Percentiles rank a stretch among this genome's conserved stretches.
phyloP scores from a whole-genome alignment of 2,888 invertebrate species.

The Spialia ferax region DNA sequence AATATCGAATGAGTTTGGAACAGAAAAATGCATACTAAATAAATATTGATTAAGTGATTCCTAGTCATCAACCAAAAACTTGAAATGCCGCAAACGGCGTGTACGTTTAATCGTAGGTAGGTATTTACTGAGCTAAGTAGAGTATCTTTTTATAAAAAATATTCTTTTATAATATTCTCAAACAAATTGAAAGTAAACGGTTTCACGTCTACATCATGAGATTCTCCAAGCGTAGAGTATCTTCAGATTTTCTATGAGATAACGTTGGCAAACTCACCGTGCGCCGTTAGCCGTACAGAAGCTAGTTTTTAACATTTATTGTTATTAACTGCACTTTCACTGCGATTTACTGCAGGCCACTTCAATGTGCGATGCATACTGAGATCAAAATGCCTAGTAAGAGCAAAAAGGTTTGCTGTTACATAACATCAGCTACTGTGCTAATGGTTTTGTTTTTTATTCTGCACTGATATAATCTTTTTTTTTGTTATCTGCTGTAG shows the following conservation, averaged over 20 bases:
- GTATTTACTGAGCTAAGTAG: too few species aligned
- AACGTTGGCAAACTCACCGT: conserved; percentile 30
- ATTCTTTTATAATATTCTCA: too few species aligned
- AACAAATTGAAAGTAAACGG: not conserved
- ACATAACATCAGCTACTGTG: conserved; percentile 24
- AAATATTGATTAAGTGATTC: not conserved
- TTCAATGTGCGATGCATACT: conserved; percentile 33
- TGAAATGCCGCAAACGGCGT: too few species aligned
- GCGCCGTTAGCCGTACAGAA: conserved; percentile 51
- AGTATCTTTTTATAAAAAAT: too few species aligned
- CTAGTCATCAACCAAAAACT: not conserved
- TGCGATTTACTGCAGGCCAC: conserved; percentile 47
- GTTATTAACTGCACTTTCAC: conserved; percentile 68
- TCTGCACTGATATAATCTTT: conserved; percentile 4
- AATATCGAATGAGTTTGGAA: not conserved
- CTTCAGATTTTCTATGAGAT: conserved; percentile 28
- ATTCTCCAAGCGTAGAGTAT: not conserved
- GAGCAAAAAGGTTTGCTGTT: conserved; percentile 29
- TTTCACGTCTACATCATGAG: not conserved
- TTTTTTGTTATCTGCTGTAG: not conserved
- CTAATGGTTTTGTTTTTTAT: conserved; percentile 16
- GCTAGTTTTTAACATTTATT: conserved; percentile 56
- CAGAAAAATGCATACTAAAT: not conserved
- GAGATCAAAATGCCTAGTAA: conserved; percentile 31
- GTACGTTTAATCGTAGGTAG: too few species aligned